Conservation (phyloP, 2,113 vertebrate genomes). For the Laticauda laticaudata region DNA sequence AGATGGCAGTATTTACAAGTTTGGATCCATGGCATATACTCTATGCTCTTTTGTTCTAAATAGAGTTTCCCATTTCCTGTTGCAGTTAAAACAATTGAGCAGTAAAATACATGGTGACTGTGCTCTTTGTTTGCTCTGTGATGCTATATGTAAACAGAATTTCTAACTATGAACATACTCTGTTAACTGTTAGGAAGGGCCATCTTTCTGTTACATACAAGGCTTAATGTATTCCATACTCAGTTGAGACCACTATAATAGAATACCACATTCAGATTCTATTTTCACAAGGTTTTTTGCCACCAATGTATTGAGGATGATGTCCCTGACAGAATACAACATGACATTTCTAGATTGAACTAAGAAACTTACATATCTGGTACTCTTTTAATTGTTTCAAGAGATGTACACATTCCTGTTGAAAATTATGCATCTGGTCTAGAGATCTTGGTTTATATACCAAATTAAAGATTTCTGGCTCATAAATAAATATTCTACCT, state of each 20-base stretch:
- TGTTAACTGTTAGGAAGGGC: neutral
- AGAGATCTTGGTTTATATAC: neutral
- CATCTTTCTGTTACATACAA: no score
- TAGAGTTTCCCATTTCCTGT: no score
- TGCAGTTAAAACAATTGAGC: no score
- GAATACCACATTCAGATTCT: neutral
- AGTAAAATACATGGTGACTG: no score
- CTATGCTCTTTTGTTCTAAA: no score
- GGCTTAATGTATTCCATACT: neutral
- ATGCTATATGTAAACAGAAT: no score
- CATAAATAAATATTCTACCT: neutral
- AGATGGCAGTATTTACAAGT: no score
- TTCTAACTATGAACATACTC: neutral
- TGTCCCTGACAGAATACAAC: no score
- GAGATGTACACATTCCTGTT: neutral
- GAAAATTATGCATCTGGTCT: neutral
- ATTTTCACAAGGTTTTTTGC: neutral
- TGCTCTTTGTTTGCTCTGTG: no score
- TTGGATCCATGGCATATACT: no score
- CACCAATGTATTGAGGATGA: neutral
- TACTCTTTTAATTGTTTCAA: neutral
- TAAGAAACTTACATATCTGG: neutral
- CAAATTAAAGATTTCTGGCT: neutral
- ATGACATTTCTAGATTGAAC: neutral
- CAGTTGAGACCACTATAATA: neutral